Evolutionary conservation across 2,113 vertebrate genomes (phyloP).

Genomic region (Solenodon paradoxus): DNA sequence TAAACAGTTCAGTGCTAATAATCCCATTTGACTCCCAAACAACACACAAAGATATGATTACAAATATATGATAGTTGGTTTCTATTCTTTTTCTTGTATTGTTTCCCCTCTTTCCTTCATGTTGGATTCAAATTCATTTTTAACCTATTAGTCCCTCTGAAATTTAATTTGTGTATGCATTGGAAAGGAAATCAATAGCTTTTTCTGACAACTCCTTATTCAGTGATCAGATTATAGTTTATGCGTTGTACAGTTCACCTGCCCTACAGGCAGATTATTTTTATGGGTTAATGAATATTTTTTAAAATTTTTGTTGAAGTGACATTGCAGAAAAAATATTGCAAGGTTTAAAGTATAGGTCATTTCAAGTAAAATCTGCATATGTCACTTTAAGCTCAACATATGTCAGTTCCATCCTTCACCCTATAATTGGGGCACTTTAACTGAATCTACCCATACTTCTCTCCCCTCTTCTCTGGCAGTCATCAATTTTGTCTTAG

Average conservation of each 20-base stretch:
- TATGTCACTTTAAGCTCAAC: no score
- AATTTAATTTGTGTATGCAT: conserved; percentile 22
- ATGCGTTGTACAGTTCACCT: background rate
- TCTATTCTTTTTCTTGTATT: background rate
- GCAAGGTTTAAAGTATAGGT: no score
- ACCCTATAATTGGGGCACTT: no score
- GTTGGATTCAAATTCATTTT: conserved; percentile 43
- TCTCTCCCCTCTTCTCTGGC: no score
- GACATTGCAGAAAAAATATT: no score
- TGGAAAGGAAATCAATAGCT: conserved; percentile 33
- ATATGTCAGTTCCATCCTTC: no score
- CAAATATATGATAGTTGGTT: background rate
- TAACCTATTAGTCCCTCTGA: background rate
- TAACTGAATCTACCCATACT: no score
- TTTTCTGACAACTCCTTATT: background rate
- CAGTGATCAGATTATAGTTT: background rate
- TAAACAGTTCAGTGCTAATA: background rate
- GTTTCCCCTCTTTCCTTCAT: background rate
- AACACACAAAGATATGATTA: background rate
- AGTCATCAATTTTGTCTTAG: no score
- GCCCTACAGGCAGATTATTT: conserved; percentile 48
- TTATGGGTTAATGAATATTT: conserved; percentile 36
- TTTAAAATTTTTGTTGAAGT: no score
- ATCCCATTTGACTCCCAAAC: background rate
- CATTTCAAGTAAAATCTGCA: no score